These are phyloP conservation scores for Teinopalpus imperialis DNA, from an alignment of 2,888 invertebrate genomes.

Conservation along the genomic window DNA sequence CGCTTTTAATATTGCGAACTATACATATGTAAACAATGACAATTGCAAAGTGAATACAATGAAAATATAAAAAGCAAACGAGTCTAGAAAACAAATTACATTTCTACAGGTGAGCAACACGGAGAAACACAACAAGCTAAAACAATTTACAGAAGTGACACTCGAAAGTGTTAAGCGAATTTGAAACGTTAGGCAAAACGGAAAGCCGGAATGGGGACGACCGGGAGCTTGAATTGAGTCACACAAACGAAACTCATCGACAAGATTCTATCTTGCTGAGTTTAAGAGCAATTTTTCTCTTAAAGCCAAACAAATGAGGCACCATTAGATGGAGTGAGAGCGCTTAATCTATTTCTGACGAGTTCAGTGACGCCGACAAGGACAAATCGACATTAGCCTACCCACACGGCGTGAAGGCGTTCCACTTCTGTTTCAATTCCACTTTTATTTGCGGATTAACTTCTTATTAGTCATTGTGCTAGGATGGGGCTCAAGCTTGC, in stretches of 20 bases:
- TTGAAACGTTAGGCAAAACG: conserved; percentile 52
- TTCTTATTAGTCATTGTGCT: conserved; percentile 80
- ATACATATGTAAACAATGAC: too few relatives aligned
- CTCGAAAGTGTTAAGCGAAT: conserved; percentile 68
- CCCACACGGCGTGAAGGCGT: conserved; percentile 79
- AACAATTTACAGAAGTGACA: conserved; percentile 59
- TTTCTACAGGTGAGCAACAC: conserved; percentile 61
- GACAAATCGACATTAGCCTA: conserved; percentile 81
- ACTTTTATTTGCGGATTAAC: conserved; percentile 82
- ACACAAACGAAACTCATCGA: conserved; percentile 74
- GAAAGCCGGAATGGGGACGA: conserved; percentile 31
- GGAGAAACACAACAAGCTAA: conserved; percentile 49
- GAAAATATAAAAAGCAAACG: conserved; percentile 43
- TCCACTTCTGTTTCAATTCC: conserved; percentile 81
- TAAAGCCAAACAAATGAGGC: conserved; percentile 81
- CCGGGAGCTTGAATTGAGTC: conserved; percentile 58
- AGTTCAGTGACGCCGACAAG: conserved; percentile 82
- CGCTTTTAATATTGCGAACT: too few relatives aligned
- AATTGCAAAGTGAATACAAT: conserved; percentile 55
- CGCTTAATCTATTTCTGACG: conserved; percentile 83
- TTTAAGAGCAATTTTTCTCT: conserved; percentile 80
- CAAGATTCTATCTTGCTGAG: conserved; percentile 72
- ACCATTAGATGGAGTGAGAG: conserved; percentile 81
- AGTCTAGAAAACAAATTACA: conserved; percentile 51
- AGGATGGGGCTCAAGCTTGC: conserved; percentile 60